Percentiles rank a stretch among this genome's conserved stretches.
Conservation (phyloP, 1,140 invertebrate species). For the Contarinia nasturtii region DNA sequence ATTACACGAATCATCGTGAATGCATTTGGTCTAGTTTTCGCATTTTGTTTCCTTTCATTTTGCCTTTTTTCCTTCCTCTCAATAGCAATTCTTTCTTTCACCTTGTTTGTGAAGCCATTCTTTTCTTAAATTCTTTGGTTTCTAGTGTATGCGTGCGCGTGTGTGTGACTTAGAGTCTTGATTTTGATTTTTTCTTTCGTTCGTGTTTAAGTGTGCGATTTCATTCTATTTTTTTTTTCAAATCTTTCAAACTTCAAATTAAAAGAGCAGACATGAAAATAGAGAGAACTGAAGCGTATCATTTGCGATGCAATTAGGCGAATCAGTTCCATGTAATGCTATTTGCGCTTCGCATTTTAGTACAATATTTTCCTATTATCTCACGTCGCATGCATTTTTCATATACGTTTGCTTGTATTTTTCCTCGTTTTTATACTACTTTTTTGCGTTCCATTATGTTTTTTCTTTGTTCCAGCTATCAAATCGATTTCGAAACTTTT, state of each 20-base stretch:
- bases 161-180: neutral
- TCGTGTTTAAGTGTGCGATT: neutral
- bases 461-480: too few relatives aligned
- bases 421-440: neutral
- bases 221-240: neutral
- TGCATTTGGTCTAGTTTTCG: neutral
- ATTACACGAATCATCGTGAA: too few relatives aligned
- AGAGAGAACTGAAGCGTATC: neutral
- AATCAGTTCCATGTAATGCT: too few relatives aligned
- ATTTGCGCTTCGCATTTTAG: too few relatives aligned
- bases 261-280: neutral
- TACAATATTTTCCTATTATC: too few relatives aligned
- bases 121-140: neutral
- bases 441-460: too few relatives aligned
- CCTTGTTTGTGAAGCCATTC: neutral
- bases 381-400: conserved; percentile 7
- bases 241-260: neutral
- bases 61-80: neutral
- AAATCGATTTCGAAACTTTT: too few relatives aligned
- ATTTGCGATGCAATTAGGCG: too few relatives aligned
- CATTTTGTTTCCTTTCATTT: conserved; percentile 6
- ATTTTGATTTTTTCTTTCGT: neutral
- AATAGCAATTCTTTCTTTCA: neutral
- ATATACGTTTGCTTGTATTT: conserved; percentile 8
- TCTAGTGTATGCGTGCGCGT: too few relatives aligned